Conservation (phyloP, 2,797 vertebrate genomes). For the Odontamblyopus rebecca region DNA sequence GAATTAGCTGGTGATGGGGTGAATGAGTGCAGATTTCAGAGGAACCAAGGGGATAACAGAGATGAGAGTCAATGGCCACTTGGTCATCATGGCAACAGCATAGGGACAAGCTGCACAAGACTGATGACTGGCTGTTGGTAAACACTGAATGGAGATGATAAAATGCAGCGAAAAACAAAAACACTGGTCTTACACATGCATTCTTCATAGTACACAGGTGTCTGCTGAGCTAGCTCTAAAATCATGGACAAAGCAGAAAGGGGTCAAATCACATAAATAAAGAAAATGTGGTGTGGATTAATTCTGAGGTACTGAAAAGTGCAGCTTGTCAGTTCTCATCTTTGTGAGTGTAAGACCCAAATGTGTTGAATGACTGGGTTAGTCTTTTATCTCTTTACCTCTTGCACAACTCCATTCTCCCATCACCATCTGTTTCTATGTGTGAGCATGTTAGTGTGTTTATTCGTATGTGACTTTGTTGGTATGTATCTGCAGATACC, state of each 20-base stretch:
- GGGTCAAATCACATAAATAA: neutral
- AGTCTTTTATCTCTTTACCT: neutral
- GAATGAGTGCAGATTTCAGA: constrained; percentile 59
- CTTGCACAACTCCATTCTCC: constrained; percentile 21
- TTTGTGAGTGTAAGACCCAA: neutral
- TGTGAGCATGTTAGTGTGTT: constrained; percentile 44
- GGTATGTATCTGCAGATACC: constrained; percentile 57
- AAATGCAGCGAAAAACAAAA: neutral
- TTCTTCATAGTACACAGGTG: neutral
- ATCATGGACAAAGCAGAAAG: neutral
- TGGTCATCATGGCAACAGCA: constrained; percentile 60
- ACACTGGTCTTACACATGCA: neutral
- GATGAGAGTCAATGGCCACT: constrained; percentile 68
- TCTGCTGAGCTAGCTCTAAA: neutral
- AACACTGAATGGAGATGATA: neutral
- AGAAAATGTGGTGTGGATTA: neutral
- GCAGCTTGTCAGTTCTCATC: neutral
- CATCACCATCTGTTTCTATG: constrained; percentile 21
- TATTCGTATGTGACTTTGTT: constrained; percentile 45
- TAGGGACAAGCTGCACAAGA: constrained; percentile 10
- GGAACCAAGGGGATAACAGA: constrained; percentile 44
- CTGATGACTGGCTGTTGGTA: neutral
- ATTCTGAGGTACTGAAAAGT: neutral
- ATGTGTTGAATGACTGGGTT: constrained; percentile 7
- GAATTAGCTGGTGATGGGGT: constrained; percentile 57